phyloP scores from a whole-genome alignment of 1,140 invertebrate genomes.

The Helicoverpa armigera region DNA sequence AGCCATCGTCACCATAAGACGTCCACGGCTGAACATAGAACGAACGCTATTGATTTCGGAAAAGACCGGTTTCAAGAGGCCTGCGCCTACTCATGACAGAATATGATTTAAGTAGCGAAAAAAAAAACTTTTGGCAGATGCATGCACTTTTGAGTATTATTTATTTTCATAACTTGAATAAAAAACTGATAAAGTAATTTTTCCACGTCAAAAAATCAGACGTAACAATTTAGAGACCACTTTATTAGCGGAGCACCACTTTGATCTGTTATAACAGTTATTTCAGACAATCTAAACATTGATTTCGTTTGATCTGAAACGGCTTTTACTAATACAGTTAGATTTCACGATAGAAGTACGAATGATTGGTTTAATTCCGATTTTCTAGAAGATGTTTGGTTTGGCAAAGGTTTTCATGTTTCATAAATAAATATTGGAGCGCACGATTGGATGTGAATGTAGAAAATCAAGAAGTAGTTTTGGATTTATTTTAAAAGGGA shows the following conservation, averaged over 20 bases:
- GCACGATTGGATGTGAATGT: background rate
- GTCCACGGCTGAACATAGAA: too few species aligned
- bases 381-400: background rate
- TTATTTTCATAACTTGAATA: too few species aligned
- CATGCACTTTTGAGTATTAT: too few species aligned
- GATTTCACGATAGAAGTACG: background rate
- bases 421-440: slow-evolving; percentile 22
- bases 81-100: too few species aligned
- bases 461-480: background rate
- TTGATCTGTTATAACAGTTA: slow-evolving; percentile 32
- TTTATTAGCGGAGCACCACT: slow-evolving; percentile 8
- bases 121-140: too few species aligned
- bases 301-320: slow-evolving; percentile 24
- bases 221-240: background rate
- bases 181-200: background rate
- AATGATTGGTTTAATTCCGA: background rate
- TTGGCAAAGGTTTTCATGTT: slow-evolving; percentile 8
- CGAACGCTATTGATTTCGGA: too few species aligned
- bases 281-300: slow-evolving; percentile 14
- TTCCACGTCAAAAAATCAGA: background rate
- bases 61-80: too few species aligned
- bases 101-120: too few species aligned
- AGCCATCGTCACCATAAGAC: too few species aligned
- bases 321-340: slow-evolving; percentile 2
- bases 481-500: too few species aligned